Evolutionary conservation across 2,113 vertebrate species (phyloP).

Genomic region (Todiramphus chloris): DNA sequence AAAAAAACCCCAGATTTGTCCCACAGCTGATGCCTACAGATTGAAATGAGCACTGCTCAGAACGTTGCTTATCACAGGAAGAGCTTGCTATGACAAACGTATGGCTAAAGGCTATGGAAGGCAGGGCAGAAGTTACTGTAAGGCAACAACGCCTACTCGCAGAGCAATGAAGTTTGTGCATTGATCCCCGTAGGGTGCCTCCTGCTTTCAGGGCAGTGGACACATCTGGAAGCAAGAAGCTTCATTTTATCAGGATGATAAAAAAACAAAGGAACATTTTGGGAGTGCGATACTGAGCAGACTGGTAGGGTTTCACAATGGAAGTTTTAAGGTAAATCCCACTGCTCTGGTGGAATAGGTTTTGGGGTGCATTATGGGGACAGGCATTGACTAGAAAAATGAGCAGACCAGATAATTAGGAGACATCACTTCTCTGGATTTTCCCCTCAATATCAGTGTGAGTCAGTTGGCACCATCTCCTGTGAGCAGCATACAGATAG

Average conservation of each 20-base stretch:
- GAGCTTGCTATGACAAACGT: neutral
- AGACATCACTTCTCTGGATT: neutral
- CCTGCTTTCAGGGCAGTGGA: neutral
- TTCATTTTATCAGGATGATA: neutral
- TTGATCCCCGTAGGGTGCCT: neutral
- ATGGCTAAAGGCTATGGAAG: neutral
- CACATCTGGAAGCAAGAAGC: neutral
- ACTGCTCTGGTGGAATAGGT: neutral
- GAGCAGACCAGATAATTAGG: neutral
- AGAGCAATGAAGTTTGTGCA: neutral
- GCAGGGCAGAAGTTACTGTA: neutral
- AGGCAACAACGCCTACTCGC: neutral
- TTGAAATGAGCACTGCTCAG: neutral
- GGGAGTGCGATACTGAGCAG: neutral
- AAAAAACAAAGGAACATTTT: neutral
- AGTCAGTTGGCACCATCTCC: neutral
- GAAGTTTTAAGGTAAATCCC: neutral
- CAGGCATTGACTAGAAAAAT: neutral
- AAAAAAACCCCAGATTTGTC: neutral
- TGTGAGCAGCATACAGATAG: rapidly evolving
- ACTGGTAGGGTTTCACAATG: neutral
- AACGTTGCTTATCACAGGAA: neutral
- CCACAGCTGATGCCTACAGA: neutral
- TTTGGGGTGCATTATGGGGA: neutral
- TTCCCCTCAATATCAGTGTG: neutral